A percentile compares a stretch with the other conserved stretches of the same genome.
phyloP scores from a whole-genome alignment of 2,888 invertebrate species.

The Brachyptera putata region DNA sequence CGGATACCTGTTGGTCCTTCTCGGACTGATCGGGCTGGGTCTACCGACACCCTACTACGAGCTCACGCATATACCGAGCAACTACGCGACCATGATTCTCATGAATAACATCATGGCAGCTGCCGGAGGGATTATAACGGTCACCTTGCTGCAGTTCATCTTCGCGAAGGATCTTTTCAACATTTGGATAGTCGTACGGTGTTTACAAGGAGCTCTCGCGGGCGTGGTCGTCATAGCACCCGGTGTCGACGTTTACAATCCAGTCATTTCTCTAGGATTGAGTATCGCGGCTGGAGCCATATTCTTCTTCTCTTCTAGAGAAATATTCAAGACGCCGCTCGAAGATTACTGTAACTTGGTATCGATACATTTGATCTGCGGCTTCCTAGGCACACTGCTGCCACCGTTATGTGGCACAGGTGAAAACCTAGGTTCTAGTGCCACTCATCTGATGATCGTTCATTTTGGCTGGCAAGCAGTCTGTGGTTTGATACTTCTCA shows the following conservation, averaged over 20 bases:
- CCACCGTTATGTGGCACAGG: not conserved
- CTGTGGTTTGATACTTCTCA: not conserved
- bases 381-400: slow-evolving; percentile 39
- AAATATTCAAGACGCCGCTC: slow-evolving; percentile 40
- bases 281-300: slow-evolving; percentile 37
- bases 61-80: slow-evolving; percentile 7
- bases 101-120: slow-evolving; percentile 36
- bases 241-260: slow-evolving; percentile 41
- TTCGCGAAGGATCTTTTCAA: slow-evolving; percentile 34
- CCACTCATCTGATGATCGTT: not conserved
- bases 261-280: slow-evolving; percentile 36
- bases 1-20: slow-evolving; percentile 42
- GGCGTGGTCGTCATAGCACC: slow-evolving; percentile 42
- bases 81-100: slow-evolving; percentile 29
- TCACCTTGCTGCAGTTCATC: slow-evolving; percentile 29
- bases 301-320: slow-evolving; percentile 37
- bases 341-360: slow-evolving; percentile 44
- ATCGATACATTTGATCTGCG: slow-evolving; percentile 40
- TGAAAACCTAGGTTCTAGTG: slow-evolving; percentile 36
- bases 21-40: slow-evolving; percentile 41
- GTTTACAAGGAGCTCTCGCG: slow-evolving; percentile 42
- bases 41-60: slow-evolving; percentile 33
- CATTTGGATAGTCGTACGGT: slow-evolving; percentile 43
- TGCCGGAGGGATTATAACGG: slow-evolving; percentile 31
- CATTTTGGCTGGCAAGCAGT: slow-evolving; percentile 15